These are phyloP conservation scores for Hyperopisus bebe DNA, from an alignment of 2,113 vertebrate genomes.

Conservation along the genomic window DNA sequence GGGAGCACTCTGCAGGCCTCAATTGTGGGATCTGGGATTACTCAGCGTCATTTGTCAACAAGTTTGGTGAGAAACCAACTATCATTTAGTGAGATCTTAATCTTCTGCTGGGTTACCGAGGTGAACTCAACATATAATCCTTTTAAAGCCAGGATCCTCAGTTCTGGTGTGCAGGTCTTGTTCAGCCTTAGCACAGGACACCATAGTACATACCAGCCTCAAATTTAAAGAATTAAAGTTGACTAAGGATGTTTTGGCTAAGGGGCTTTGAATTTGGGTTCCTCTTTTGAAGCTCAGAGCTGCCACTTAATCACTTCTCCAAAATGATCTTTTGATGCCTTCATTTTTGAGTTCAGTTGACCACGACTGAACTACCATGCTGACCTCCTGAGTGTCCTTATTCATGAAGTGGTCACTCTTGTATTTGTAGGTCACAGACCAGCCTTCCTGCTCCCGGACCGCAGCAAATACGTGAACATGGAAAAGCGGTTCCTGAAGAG, in stretches of 20 bases:
- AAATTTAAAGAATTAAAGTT: not conserved
- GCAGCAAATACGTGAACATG: slow-evolving; percentile 71
- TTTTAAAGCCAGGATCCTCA: not conserved
- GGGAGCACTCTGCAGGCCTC: slow-evolving; percentile 65
- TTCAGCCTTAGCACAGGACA: not conserved
- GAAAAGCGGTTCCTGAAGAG: slow-evolving; percentile 64
- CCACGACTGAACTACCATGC: not conserved
- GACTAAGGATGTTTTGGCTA: not conserved
- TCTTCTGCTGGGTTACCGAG: not conserved
- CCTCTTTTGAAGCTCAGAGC: not conserved
- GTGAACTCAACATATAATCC: not conserved
- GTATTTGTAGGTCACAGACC: slow-evolving; percentile 41
- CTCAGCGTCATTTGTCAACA: slow-evolving; percentile 68
- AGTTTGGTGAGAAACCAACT: slow-evolving; percentile 54
- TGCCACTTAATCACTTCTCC: not conserved
- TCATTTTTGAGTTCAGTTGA: not conserved
- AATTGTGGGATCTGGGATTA: slow-evolving; percentile 80
- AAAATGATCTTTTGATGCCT: not conserved
- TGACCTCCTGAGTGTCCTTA: not conserved
- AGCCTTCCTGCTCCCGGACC: slow-evolving; percentile 67
- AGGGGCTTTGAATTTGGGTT: not conserved
- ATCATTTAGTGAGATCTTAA: not conserved
- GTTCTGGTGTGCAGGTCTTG: not conserved
- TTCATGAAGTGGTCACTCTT: not conserved
- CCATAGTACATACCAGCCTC: not conserved